Percentiles rank a stretch among this genome's conserved stretches.
These are phyloP conservation scores for Hedya salicella DNA, from an alignment of 2,888 invertebrate species.

Conservation along the genomic window DNA sequence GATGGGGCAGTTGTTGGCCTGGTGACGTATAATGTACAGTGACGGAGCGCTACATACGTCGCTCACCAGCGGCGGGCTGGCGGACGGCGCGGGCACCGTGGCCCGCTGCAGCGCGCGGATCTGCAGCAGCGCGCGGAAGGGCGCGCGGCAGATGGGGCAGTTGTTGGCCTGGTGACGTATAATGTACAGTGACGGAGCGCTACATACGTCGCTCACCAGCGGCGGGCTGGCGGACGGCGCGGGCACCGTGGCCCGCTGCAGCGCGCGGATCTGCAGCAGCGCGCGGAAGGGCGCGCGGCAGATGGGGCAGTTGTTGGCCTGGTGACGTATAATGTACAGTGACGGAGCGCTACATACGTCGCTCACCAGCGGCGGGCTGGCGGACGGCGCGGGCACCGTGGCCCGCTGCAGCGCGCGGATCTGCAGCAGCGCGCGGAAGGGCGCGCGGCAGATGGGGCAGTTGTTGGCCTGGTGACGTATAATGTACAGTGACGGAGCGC, in stretches of 20 bases:
- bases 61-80: no score
- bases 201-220: slow-evolving; percentile 27
- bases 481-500: no score
- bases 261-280: slow-evolving; percentile 96
- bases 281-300: slow-evolving; percentile 99
- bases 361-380: slow-evolving; percentile 23
- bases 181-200: no score
- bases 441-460: not conserved
- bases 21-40: no score
- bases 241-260: slow-evolving; percentile 89
- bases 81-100: no score
- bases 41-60: no score
- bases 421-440: no score
- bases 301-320: slow-evolving; percentile 96
- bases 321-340: not conserved
- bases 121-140: no score
- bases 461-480: not conserved
- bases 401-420: slow-evolving; percentile 54
- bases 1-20: no score
- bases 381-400: slow-evolving; percentile 47
- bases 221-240: slow-evolving; percentile 81
- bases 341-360: not conserved
- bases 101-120: no score
- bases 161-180: not conserved
- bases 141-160: no score